phyloP scores from a whole-genome alignment of 2,888 invertebrate genomes.

The Pyrochroa serraticornis region DNA sequence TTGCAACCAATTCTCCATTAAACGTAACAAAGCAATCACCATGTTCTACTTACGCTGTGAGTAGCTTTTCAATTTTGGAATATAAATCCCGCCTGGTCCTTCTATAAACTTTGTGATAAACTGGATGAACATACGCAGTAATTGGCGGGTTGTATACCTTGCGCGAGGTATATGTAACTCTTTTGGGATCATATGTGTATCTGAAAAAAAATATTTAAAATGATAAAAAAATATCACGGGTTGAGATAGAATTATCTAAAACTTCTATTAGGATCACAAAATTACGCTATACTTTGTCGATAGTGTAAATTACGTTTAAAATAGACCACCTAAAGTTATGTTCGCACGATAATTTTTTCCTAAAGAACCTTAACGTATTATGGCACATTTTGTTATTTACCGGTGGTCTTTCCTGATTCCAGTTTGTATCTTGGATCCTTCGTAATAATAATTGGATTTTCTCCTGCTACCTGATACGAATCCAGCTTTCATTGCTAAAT shows the following conservation, averaged over 20 bases:
- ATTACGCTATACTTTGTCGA: too few relatives aligned
- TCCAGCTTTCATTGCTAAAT: neutral
- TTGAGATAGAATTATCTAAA: too few relatives aligned
- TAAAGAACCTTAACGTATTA: too few relatives aligned
- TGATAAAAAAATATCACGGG: too few relatives aligned
- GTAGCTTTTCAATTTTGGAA: slow-evolving; percentile 66
- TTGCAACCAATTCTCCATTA: neutral
- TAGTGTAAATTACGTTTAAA: too few relatives aligned
- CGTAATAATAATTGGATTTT: neutral
- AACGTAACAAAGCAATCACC: neutral
- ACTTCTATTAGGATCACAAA: too few relatives aligned
- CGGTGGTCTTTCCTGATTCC: neutral
- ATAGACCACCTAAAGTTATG: too few relatives aligned
- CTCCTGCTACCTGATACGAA: neutral
- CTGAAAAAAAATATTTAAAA: too few relatives aligned
- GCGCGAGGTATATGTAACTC: too few relatives aligned
- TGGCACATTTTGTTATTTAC: slow-evolving; percentile 2
- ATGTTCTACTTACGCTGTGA: slow-evolving; percentile 65
- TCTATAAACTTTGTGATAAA: slow-evolving; percentile 61
- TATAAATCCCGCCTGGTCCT: slow-evolving; percentile 67
- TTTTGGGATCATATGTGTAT: too few relatives aligned
- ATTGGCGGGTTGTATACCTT: slow-evolving; percentile 12
- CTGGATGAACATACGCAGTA: slow-evolving; percentile 37
- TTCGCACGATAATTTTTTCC: too few relatives aligned
- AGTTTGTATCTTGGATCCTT: neutral